A percentile compares a stretch with the other conserved stretches of the same genome.
These are phyloP conservation scores for Callocephalon fimbriatum DNA, from an alignment of 2,113 vertebrate genomes.

Conservation along the genomic window DNA sequence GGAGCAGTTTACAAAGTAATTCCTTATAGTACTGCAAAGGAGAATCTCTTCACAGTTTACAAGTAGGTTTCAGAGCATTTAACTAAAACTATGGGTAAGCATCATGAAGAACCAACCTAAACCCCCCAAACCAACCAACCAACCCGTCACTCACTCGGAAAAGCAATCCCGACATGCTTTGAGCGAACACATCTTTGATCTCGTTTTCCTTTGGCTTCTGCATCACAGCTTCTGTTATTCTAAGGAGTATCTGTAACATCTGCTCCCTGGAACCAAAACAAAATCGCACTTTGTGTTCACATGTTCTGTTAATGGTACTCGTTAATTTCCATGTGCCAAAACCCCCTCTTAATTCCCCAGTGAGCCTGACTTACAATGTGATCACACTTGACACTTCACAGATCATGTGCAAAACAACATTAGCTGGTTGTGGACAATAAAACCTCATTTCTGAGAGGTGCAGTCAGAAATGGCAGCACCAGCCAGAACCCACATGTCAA, in stretches of 20 bases:
- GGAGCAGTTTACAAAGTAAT: not conserved
- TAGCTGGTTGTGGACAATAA: not conserved
- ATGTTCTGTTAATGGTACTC: not conserved
- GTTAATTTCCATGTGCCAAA: not conserved
- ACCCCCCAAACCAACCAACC: not conserved
- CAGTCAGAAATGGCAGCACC: not conserved
- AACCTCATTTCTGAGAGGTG: not conserved
- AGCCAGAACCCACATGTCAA: not conserved
- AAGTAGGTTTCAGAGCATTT: not conserved
- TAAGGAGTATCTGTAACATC: conserved; percentile 93
- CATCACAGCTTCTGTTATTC: conserved; percentile 96
- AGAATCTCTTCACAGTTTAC: not conserved
- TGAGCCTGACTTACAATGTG: rapidly evolving
- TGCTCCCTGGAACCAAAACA: conserved; percentile 88
- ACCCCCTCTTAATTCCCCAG: not conserved
- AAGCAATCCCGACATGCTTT: conserved; percentile 90
- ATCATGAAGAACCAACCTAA: not conserved
- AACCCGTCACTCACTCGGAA: conserved; percentile 86
- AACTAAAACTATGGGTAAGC: not conserved
- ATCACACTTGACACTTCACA: not conserved
- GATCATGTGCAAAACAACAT: not conserved
- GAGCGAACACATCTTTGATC: conserved; percentile 89
- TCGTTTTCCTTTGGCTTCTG: conserved; percentile 92
- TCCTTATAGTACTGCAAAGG: not conserved
- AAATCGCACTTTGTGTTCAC: not conserved